Evolutionary conservation across 2,797 vertebrate genomes (phyloP).

Genomic region (Myotis planiceps): DNA sequence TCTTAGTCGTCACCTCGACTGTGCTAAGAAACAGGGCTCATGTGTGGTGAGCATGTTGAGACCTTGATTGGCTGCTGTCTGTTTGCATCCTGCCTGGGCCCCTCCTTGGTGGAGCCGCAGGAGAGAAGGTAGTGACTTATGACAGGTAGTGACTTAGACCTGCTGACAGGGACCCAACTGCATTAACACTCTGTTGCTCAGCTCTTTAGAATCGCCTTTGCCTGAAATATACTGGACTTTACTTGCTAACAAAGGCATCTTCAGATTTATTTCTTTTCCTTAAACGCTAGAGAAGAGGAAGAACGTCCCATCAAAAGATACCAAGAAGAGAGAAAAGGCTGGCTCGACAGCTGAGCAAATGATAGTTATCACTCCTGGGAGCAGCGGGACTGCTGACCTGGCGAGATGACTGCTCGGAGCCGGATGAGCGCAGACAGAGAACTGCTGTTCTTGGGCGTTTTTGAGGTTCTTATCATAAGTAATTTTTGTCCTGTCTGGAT

Average conservation of each 20-base stretch:
- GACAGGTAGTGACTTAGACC: constrained; percentile 57
- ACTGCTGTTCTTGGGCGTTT: constrained; percentile 12
- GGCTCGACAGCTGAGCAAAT: not conserved
- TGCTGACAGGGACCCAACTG: constrained; percentile 64
- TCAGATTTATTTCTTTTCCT: constrained; percentile 53
- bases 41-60: constrained; percentile 51
- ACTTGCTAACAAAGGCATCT: constrained; percentile 72
- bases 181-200: constrained; percentile 74
- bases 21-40: not conserved
- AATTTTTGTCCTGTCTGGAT: constrained; percentile 25
- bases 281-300: constrained; percentile 37
- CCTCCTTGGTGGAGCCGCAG: constrained; percentile 33
- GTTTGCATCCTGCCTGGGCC: constrained; percentile 53
- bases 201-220: constrained; percentile 60
- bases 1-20: constrained; percentile 10
- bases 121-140: constrained; percentile 65
- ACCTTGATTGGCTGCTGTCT: constrained; percentile 60
- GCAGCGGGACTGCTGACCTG: not conserved
- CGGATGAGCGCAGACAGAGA: not conserved
- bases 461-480: constrained; percentile 51
- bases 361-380: constrained; percentile 20
- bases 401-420: not conserved
- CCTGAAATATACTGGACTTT: constrained; percentile 65
- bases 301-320: constrained; percentile 14
- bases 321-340: not conserved